Evolutionary conservation across 2,888 invertebrate species (phyloP).

Genomic region (Flabesymbios commensalis): DNA sequence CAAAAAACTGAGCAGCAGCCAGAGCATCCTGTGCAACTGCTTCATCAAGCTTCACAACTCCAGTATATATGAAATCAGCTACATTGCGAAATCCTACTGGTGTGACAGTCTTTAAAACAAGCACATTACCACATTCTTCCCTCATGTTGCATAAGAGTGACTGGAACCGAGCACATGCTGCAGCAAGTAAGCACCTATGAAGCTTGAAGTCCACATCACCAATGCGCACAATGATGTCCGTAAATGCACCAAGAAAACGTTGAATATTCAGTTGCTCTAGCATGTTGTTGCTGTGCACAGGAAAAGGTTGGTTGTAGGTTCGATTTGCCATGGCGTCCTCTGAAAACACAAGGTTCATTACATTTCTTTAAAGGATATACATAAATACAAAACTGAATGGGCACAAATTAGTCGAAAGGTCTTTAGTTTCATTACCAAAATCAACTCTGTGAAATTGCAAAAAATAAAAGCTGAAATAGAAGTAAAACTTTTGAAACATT

Average conservation of each 20-base stretch:
- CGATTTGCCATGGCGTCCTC: too few relatives aligned
- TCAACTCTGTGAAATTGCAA: too few relatives aligned
- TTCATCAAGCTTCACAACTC: constrained; percentile 22
- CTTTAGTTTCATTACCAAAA: too few relatives aligned
- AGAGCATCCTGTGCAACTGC: constrained; percentile 20
- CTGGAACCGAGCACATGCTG: constrained; percentile 25
- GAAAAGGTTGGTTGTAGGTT: constrained; percentile 2
- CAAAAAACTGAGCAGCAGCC: constrained; percentile 24
- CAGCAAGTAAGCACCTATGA: constrained; percentile 25
- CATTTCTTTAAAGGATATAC: too few relatives aligned
- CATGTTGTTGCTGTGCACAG: constrained; percentile 9
- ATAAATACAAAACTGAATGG: too few relatives aligned
- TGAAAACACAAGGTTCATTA: too few relatives aligned
- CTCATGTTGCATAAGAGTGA: constrained; percentile 15
- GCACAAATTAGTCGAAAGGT: too few relatives aligned
- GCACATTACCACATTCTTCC: constrained; percentile 14
- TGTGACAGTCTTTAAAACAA: too few relatives aligned
- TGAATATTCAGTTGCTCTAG: constrained; percentile 28
- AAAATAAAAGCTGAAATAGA: too few relatives aligned
- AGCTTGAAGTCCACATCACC: constrained; percentile 23
- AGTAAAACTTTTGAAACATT: too few relatives aligned
- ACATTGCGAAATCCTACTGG: constrained; percentile 22
- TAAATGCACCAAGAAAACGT: constrained; percentile 24
- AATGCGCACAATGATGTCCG: constrained; percentile 26
- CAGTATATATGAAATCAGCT: constrained; percentile 32